Evolutionary conservation across 2,113 vertebrate genomes (phyloP).

Genomic region (Danionella cerebrum): DNA sequence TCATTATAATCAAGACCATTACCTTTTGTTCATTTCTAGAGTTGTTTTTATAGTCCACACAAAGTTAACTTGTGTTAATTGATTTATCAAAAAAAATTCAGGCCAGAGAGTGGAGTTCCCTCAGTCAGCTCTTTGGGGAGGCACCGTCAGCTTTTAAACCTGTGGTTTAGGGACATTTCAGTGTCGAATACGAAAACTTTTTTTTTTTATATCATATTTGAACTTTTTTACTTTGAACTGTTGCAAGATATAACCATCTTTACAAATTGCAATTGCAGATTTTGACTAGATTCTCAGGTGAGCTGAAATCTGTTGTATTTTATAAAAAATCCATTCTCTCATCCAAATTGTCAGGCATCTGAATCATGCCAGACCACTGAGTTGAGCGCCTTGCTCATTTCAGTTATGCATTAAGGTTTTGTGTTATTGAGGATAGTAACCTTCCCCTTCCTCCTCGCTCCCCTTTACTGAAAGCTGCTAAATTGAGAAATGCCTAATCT

Average conservation of each 20-base stretch:
- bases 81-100: not conserved
- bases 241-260: constrained; percentile 1
- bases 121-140: too few relatives aligned
- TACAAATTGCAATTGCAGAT: constrained; percentile 10
- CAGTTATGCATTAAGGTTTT: constrained; percentile 46
- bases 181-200: too few relatives aligned
- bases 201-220: too few relatives aligned
- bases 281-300: constrained; percentile 8
- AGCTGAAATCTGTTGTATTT: not conserved
- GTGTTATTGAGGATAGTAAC: constrained; percentile 31
- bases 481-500: constrained; percentile 23
- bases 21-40: too few relatives aligned
- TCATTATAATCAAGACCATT: too few relatives aligned
- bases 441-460: constrained; percentile 14
- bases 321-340: constrained; percentile 12
- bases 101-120: too few relatives aligned
- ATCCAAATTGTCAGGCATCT: constrained; percentile 32
- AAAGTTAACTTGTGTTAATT: not conserved
- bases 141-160: too few relatives aligned
- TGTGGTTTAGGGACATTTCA: too few relatives aligned
- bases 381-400: constrained; percentile 32
- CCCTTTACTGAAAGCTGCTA: constrained; percentile 32
- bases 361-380: constrained; percentile 38
- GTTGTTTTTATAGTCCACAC: not conserved
- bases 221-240: too few relatives aligned